Conservation (phyloP, 1,140 invertebrate species). For the Arion vulgaris region DNA sequence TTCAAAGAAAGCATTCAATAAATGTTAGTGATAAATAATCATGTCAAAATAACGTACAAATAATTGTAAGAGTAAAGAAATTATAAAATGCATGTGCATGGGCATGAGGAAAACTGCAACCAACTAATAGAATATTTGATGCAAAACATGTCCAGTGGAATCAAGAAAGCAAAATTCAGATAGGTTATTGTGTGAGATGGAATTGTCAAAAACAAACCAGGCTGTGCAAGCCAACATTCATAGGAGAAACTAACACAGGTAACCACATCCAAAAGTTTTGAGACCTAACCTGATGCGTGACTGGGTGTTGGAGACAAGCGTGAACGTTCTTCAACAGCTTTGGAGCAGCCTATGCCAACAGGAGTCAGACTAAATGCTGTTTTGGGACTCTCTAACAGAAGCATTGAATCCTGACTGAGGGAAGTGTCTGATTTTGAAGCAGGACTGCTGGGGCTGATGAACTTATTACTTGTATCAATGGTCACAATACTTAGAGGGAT, state of each 20-base stretch:
- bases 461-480: not conserved
- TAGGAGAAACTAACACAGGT: constrained; percentile 12
- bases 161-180: not conserved
- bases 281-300: constrained; percentile 21
- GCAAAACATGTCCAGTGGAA: not conserved
- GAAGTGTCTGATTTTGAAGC: not conserved
- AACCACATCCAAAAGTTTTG: constrained; percentile 30
- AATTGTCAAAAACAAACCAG: not conserved
- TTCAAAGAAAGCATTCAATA: not conserved
- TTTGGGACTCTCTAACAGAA: not conserved
- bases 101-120: too few relatives aligned
- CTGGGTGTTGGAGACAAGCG: not conserved
- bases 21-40: not conserved
- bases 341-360: not conserved
- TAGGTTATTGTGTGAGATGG: not conserved
- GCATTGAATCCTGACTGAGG: not conserved
- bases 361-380: not conserved
- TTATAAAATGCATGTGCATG: not conserved
- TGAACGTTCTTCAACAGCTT: not conserved
- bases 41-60: not conserved
- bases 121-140: not conserved
- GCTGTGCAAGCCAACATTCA: constrained; percentile 11
- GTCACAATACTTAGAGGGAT: not conserved
- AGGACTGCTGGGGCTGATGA: not conserved
- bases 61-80: too few relatives aligned